These are phyloP conservation scores for Chaetogeoica ovagalla DNA, from an alignment of 2,888 invertebrate genomes.

Conservation along the genomic window DNA sequence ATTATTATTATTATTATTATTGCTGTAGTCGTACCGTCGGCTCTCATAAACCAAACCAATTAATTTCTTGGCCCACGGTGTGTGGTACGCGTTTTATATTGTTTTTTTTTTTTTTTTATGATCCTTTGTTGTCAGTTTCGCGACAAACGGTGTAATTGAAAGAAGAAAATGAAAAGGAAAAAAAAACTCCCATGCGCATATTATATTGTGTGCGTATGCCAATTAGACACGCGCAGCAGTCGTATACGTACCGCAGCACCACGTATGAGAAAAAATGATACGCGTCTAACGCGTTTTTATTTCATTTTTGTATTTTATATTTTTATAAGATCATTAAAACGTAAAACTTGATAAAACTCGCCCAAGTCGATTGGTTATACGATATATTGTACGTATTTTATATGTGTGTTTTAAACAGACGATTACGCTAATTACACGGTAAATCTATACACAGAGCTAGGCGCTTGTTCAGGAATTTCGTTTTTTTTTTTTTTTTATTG, in stretches of 20 bases:
- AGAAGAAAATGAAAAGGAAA: slow-evolving; percentile 12
- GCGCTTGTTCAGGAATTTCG: not conserved
- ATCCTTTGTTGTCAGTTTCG: slow-evolving; percentile 50
- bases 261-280: slow-evolving; percentile 11
- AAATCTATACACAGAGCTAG: too few species aligned
- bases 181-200: not conserved
- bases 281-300: slow-evolving; percentile 13
- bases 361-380: not conserved
- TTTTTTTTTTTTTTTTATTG: too few species aligned
- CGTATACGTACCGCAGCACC: not conserved
- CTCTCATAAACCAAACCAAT: slow-evolving; percentile 52
- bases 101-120: slow-evolving; percentile 29
- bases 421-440: not conserved
- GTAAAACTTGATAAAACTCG: not conserved
- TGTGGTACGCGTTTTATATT: slow-evolving; percentile 18
- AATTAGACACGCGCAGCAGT: slow-evolving; percentile 22
- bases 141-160: slow-evolving; percentile 48
- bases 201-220: not conserved
- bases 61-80: slow-evolving; percentile 29
- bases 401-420: not conserved
- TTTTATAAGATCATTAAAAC: slow-evolving; percentile 23
- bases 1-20: slow-evolving; percentile 24
- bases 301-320: not conserved
- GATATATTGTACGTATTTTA: not conserved
- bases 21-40: not conserved